phyloP scores from a whole-genome alignment of 1,140 invertebrate species.

The Alviniconcha marisindica region DNA sequence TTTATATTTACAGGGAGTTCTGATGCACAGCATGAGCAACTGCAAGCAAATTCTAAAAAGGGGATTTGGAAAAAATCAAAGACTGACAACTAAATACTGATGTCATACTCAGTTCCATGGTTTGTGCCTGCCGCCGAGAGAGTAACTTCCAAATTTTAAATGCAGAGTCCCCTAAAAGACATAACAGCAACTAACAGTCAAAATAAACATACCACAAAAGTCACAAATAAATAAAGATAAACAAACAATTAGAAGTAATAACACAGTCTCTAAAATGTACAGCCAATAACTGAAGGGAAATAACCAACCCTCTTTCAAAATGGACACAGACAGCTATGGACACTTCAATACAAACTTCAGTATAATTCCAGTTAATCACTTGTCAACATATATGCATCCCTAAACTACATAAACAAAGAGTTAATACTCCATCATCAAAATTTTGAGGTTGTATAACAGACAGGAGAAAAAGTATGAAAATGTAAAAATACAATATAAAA shows the following conservation, averaged over 20 bases:
- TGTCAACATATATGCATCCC: background rate
- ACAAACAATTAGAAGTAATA: background rate
- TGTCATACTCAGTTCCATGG: conserved; percentile 34
- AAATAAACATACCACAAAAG: background rate
- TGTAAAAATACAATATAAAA: too few relatives aligned
- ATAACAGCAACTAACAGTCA: conserved; percentile 26
- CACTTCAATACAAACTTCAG: background rate
- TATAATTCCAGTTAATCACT: too few relatives aligned
- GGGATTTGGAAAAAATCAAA: background rate
- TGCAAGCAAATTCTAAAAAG: conserved; percentile 10
- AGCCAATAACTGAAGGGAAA: too few relatives aligned
- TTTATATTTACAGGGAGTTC: too few relatives aligned
- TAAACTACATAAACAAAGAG: too few relatives aligned
- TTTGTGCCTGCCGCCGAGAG: conserved; percentile 28
- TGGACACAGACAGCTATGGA: conserved; percentile 14
- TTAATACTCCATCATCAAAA: too few relatives aligned
- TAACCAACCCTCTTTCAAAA: too few relatives aligned
- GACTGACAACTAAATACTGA: conserved; percentile 12
- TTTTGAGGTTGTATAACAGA: too few relatives aligned
- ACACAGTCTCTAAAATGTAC: too few relatives aligned
- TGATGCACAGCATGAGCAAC: conserved; percentile 16
- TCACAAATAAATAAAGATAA: background rate
- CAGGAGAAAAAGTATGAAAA: too few relatives aligned
- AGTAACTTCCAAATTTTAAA: conserved; percentile 49
- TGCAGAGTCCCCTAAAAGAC: conserved; percentile 45